A percentile compares a stretch with the other conserved stretches of the same genome.
phyloP scores from a whole-genome alignment of 2,113 vertebrate species.

The Dryoscopus gambensis region DNA sequence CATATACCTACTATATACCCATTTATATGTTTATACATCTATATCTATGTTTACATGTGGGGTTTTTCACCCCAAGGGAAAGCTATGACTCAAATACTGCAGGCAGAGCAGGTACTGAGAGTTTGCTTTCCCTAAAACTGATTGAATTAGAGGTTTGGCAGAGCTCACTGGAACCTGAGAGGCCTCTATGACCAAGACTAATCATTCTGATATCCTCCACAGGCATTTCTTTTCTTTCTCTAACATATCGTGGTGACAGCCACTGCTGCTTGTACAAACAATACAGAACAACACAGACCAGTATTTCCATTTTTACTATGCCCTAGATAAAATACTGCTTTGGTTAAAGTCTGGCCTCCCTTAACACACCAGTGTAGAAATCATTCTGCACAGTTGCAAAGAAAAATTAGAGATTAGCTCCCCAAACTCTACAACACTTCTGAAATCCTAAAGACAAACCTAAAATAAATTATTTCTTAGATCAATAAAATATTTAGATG shows the following conservation, averaged over 20 bases:
- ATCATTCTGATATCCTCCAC: background rate
- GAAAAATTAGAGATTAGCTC: background rate
- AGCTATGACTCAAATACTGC: background rate
- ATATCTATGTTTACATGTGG: background rate
- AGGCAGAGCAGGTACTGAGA: background rate
- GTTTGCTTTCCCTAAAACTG: background rate
- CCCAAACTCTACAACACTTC: background rate
- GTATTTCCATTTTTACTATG: slow-evolving; percentile 5
- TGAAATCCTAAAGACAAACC: background rate
- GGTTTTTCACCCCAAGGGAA: background rate
- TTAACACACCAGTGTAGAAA: background rate
- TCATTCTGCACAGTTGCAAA: background rate
- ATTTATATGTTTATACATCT: too few species aligned
- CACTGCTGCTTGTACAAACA: background rate
- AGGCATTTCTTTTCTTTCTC: background rate
- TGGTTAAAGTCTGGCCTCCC: background rate
- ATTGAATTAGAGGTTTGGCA: slow-evolving; percentile 12
- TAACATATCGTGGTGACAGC: background rate
- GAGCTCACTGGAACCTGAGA: background rate
- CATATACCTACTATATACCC: background rate
- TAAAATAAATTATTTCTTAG: background rate
- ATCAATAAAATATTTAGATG: background rate
- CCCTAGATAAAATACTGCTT: background rate
- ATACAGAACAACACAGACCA: background rate
- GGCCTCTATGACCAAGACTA: background rate